Percentiles rank a stretch among this genome's conserved stretches.
These are phyloP conservation scores for Chloebia gouldiae DNA, from an alignment of 2,113 vertebrate species.

Conservation along the genomic window DNA sequence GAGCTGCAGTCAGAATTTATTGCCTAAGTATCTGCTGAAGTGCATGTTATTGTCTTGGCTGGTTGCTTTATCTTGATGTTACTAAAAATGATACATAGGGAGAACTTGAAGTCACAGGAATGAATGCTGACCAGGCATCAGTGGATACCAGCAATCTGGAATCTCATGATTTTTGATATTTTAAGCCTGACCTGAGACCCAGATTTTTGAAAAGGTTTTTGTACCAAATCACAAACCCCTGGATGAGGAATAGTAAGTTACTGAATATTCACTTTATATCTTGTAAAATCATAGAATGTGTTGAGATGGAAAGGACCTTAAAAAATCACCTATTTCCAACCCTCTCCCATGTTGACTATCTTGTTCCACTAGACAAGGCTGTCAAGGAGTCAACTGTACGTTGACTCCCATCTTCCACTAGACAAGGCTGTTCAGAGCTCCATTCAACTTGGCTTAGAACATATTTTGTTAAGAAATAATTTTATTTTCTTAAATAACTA, in stretches of 20 bases:
- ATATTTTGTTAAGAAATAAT: neutral
- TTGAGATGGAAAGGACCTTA: neutral
- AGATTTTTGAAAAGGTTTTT: neutral
- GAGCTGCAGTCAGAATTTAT: neutral
- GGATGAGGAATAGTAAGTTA: neutral
- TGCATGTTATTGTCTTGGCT: neutral
- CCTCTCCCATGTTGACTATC: accelerated
- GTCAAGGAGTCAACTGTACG: no score
- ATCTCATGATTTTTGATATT: neutral
- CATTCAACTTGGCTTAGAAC: no score
- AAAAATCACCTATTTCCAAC: neutral
- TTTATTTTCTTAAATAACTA: neutral
- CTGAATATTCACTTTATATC: neutral
- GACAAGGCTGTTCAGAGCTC: neutral
- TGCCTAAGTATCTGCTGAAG: neutral
- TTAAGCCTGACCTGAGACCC: neutral
- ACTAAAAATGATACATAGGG: neutral
- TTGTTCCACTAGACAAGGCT: no score
- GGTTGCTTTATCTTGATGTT: neutral
- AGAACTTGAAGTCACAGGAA: neutral
- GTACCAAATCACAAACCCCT: neutral
- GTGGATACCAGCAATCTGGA: neutral
- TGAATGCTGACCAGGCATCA: neutral
- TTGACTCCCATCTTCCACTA: no score
- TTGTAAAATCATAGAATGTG: neutral